Evolutionary conservation across 2,113 vertebrate genomes (phyloP), one percentile per base, ranked within the genome.

Genomic region (Electrona antarctica): DNA sequence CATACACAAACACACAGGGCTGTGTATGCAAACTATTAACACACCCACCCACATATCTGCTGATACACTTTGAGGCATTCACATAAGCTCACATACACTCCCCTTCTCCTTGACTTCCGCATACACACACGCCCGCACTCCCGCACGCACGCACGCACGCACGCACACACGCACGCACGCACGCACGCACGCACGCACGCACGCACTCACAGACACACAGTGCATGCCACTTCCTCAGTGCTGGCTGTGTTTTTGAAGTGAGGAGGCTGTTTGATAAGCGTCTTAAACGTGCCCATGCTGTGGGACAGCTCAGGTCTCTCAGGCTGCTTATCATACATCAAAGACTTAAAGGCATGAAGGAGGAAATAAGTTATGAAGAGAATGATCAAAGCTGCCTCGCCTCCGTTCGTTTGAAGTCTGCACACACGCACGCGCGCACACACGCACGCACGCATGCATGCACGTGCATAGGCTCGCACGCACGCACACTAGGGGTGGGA

Each of bases 171-270:
- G 14, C 52, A 56, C 54, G 7, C 11, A 67, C 55, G 48, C 13
- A 12, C 55, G 9, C 21, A 46, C 66, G 13, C n/a, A 55, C 59
- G 64, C 74, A 78, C 70, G 50, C 56, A 48, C 15, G 60, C 58
- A 61, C 45, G 29, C 46, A 50, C 46, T 5, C 47, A 64, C 47
- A 51, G 14, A 47, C 45, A 62, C 29, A 41, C 33, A 41, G 21
- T 21, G 21, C 21, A 21, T 64, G 80, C 73, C 71, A 64, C 45
- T 73, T 66, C 78, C 46, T 68, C 65, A 79, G 67, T 41, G 48
- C 71, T 67, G 67, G 47, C 13, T 54, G 1, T 67, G 69, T 60
- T 67, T 86, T 75, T 84, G 73, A 84, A 41, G 33, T 41, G 33
- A 41, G 33, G 33, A 41, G 33, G 33, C 33, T 41, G 33, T 6